Evolutionary conservation across 2,797 vertebrate genomes (phyloP).

Genomic region (Etheostoma nigrum): DNA sequence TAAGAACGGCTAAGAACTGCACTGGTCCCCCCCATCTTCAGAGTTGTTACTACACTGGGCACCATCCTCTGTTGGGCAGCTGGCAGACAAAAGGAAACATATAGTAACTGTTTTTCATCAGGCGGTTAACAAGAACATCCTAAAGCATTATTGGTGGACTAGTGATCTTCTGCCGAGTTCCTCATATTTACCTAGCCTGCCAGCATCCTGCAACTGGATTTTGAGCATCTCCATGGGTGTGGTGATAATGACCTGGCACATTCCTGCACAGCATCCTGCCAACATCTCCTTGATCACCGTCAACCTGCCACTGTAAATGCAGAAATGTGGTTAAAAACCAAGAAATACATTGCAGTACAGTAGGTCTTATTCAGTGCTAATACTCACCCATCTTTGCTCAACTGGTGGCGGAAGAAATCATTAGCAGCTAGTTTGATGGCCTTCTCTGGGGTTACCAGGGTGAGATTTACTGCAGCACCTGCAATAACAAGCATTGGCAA

Average conservation of each 20-base stretch:
- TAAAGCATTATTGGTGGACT: background rate
- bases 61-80: slow-evolving; percentile 86
- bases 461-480: slow-evolving; percentile 89
- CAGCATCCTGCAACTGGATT: slow-evolving; percentile 90
- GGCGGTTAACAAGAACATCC: background rate
- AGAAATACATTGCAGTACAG: no score
- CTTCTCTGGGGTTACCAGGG: slow-evolving; percentile 89
- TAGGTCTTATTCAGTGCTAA: background rate
- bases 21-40: slow-evolving; percentile 82
- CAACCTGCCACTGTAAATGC: slow-evolving; percentile 75
- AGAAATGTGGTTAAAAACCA: background rate
- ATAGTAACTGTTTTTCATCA: background rate
- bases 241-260: slow-evolving; percentile 88
- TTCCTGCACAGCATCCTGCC: slow-evolving; percentile 89
- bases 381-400: slow-evolving; percentile 86
- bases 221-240: slow-evolving; percentile 92
- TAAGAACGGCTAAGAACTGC: slow-evolving; percentile 85
- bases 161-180: background rate
- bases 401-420: slow-evolving; percentile 87
- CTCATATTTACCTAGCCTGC: slow-evolving; percentile 82
- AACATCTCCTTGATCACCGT: slow-evolving; percentile 88
- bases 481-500: slow-evolving; percentile 15
- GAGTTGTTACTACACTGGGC: slow-evolving; percentile 73
- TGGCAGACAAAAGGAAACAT: slow-evolving; percentile 44
- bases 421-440: slow-evolving; percentile 90